Percentiles rank a stretch among this genome's conserved stretches.
phyloP scores from a whole-genome alignment of 2,113 vertebrate genomes.

The Lathamus discolor region DNA sequence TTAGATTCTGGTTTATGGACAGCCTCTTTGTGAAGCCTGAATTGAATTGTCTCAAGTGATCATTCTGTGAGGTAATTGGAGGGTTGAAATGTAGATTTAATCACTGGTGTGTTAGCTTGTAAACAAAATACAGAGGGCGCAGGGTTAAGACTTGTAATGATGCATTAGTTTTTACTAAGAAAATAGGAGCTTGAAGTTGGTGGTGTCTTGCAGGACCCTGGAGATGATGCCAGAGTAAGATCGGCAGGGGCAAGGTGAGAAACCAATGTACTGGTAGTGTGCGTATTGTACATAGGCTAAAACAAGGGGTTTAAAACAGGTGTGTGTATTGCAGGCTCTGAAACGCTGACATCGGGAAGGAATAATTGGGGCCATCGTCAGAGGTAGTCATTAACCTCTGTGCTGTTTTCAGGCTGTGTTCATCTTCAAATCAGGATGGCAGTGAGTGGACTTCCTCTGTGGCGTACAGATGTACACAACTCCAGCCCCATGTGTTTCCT shows the following conservation, averaged over 20 bases:
- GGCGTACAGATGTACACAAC: neutral
- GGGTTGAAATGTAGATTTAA: conserved; percentile 19
- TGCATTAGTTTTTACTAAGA: neutral
- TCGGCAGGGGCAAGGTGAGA: neutral
- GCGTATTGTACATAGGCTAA: neutral
- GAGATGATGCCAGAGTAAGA: neutral
- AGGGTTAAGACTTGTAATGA: neutral
- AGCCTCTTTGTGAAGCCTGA: neutral
- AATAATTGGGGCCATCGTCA: neutral
- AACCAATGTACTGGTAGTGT: neutral
- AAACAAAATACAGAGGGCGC: neutral
- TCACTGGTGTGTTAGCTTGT: neutral
- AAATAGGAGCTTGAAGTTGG: neutral
- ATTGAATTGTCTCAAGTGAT: conserved; percentile 25
- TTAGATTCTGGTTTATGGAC: neutral
- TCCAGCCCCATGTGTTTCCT: neutral
- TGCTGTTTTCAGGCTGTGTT: neutral
- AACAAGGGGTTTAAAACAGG: neutral
- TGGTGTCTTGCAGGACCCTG: neutral
- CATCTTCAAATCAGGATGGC: neutral
- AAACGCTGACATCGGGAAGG: neutral
- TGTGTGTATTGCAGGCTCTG: neutral
- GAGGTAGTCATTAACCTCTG: conserved; percentile 34
- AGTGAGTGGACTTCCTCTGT: conserved; percentile 40
- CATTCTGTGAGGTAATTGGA: conserved; percentile 3